These are phyloP conservation scores for Epinephelus malabaricus DNA, from an alignment of 2,797 vertebrate genomes.

Conservation along the genomic window DNA sequence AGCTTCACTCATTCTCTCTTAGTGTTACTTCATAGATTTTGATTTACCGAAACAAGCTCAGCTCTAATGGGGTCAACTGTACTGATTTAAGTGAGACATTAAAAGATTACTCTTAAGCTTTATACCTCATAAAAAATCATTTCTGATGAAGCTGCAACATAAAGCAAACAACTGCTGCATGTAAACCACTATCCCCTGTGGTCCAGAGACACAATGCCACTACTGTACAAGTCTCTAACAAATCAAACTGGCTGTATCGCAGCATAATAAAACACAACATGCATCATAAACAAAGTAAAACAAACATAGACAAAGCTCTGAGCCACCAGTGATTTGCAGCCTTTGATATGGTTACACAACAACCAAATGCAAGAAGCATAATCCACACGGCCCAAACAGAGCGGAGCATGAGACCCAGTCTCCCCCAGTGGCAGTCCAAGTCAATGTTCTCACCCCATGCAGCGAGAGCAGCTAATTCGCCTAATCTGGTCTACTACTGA, in stretches of 20 bases:
- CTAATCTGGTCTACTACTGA: constrained; percentile 76
- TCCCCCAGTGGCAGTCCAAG: constrained; percentile 51
- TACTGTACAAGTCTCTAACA: background rate
- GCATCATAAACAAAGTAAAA: background rate
- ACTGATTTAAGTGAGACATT: background rate
- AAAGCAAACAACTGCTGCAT: background rate
- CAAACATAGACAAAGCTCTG: background rate
- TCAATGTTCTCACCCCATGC: constrained; percentile 63
- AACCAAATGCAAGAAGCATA: constrained; percentile 44
- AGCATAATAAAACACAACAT: background rate
- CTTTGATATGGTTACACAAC: constrained; percentile 51
- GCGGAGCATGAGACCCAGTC: constrained; percentile 39
- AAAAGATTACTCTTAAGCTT: background rate
- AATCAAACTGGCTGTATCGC: background rate
- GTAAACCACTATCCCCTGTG: background rate
- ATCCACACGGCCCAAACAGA: constrained; percentile 65
- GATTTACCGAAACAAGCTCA: background rate
- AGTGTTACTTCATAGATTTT: background rate
- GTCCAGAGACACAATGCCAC: background rate
- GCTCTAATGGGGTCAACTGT: background rate
- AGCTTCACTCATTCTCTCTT: background rate
- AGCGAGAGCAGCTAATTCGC: constrained; percentile 66
- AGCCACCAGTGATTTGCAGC: constrained; percentile 30
- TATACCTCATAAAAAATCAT: background rate
- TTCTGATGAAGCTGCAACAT: background rate